These are phyloP conservation scores for Drosophila koepferae DNA, from an alignment of 2,888 invertebrate species.

Conservation along the genomic window DNA sequence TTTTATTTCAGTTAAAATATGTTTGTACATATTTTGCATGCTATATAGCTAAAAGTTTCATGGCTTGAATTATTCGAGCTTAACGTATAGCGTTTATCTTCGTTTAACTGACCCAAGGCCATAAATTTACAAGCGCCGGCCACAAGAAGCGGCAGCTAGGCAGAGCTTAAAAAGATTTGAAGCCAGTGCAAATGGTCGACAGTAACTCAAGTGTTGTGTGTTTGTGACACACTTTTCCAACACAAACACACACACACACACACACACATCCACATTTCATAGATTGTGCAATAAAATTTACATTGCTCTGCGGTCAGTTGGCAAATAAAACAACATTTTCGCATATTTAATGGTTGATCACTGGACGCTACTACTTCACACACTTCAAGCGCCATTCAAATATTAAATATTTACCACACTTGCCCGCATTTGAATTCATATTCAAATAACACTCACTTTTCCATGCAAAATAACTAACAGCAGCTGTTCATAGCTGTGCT, in stretches of 20 bases:
- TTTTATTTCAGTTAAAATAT: not conserved
- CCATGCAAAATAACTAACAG: slow-evolving; percentile 32
- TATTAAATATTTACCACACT: slow-evolving; percentile 54
- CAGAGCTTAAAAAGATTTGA: slow-evolving; percentile 18
- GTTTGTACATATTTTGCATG: not conserved
- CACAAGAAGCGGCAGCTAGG: not conserved
- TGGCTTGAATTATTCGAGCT: slow-evolving; percentile 27
- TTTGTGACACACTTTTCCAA: slow-evolving; percentile 15
- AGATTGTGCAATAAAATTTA: slow-evolving; percentile 48
- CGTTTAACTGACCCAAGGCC: slow-evolving; percentile 48
- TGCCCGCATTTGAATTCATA: slow-evolving; percentile 50
- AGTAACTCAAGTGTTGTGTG: slow-evolving; percentile 9
- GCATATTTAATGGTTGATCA: slow-evolving; percentile 45
- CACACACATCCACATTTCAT: slow-evolving; percentile 15
- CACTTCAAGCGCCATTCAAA: slow-evolving; percentile 33
- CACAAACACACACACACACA: not conserved
- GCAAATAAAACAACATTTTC: slow-evolving; percentile 50
- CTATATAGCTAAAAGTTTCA: slow-evolving; percentile 2
- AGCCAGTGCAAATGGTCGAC: slow-evolving; percentile 20
- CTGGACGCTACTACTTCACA: slow-evolving; percentile 21
- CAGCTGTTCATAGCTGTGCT: slow-evolving; percentile 22
- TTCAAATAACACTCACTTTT: slow-evolving; percentile 28
- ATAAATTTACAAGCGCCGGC: slow-evolving; percentile 50
- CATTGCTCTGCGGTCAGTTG: slow-evolving; percentile 38
- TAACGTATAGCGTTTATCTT: slow-evolving; percentile 54